Percentiles rank a stretch among this genome's conserved stretches.
Evolutionary conservation across 2,888 invertebrate species (phyloP).

Genomic region (Ischnura elegans): DNA sequence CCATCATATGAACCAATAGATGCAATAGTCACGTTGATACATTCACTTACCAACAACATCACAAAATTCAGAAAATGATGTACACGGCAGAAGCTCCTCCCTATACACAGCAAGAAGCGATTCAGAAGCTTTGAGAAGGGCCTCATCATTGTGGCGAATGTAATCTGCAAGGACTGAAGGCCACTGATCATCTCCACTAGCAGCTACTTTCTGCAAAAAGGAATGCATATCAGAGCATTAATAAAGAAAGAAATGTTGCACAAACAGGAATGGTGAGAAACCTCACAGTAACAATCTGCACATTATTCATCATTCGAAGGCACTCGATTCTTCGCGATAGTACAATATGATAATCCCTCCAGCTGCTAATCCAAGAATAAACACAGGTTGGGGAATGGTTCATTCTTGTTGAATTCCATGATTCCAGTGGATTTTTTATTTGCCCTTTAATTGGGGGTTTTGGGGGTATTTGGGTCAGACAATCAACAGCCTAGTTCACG

Average conservation of each 20-base stretch:
- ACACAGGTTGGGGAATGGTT: too few species aligned
- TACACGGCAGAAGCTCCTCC: slow-evolving; percentile 93
- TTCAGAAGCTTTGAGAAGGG: slow-evolving; percentile 92
- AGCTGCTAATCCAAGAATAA: too few species aligned
- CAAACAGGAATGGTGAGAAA: background rate
- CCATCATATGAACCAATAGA: too few species aligned
- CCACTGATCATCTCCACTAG: slow-evolving; percentile 89
- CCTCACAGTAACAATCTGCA: background rate
- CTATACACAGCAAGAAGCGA: slow-evolving; percentile 89
- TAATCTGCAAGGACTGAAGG: slow-evolving; percentile 93
- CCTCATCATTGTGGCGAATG: slow-evolving; percentile 96
- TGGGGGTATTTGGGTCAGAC: too few species aligned
- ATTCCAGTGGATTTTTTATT: too few species aligned
- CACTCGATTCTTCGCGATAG: too few species aligned
- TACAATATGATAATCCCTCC: too few species aligned
- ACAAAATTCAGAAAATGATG: slow-evolving; percentile 94
- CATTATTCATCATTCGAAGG: too few species aligned
- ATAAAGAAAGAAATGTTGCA: background rate
- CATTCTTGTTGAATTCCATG: too few species aligned
- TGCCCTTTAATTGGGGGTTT: too few species aligned
- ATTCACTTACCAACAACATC: slow-evolving; percentile 89
- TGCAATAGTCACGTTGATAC: background rate
- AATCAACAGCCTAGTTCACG: too few species aligned
- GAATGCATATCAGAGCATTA: background rate
- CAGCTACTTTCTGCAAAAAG: slow-evolving; percentile 82